These are phyloP conservation scores for Dynastes grantii DNA, from an alignment of 2,888 invertebrate species.

Conservation along the genomic window DNA sequence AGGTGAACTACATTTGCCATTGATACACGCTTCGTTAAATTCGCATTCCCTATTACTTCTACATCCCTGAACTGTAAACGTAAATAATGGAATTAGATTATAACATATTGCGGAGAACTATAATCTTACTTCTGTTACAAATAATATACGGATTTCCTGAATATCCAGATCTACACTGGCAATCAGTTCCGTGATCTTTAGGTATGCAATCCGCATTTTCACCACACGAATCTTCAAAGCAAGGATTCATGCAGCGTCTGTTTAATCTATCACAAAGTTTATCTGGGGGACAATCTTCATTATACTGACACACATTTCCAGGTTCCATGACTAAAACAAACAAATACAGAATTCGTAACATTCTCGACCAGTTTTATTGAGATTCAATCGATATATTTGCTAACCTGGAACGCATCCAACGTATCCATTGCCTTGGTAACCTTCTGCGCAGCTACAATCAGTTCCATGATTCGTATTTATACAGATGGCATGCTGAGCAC, in stretches of 20 bases:
- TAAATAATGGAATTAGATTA: slow-evolving; percentile 1
- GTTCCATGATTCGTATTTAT: slow-evolving; percentile 90
- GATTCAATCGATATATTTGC: neutral
- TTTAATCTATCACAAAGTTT: slow-evolving; percentile 89
- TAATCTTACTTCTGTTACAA: slow-evolving; percentile 77
- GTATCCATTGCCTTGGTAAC: slow-evolving; percentile 90
- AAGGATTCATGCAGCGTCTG: slow-evolving; percentile 87
- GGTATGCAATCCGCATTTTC: slow-evolving; percentile 87
- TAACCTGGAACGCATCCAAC: slow-evolving; percentile 86
- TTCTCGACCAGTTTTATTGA: too few species aligned
- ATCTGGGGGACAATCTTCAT: slow-evolving; percentile 92
- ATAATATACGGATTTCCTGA: slow-evolving; percentile 85
- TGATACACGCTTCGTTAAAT: slow-evolving; percentile 83
- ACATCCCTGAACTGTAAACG: slow-evolving; percentile 77
- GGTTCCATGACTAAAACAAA: slow-evolving; percentile 57
- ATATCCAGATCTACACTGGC: slow-evolving; percentile 82
- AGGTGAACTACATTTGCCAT: slow-evolving; percentile 84
- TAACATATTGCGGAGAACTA: neutral
- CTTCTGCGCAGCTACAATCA: slow-evolving; percentile 89
- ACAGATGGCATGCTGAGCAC: slow-evolving; percentile 87
- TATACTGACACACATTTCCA: slow-evolving; percentile 86
- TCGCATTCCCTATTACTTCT: slow-evolving; percentile 82
- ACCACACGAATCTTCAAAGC: slow-evolving; percentile 85
- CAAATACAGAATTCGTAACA: too few species aligned
- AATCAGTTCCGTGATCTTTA: slow-evolving; percentile 83